These are phyloP conservation scores for Tadarida brasiliensis DNA, from an alignment of 2,797 vertebrate genomes.

Conservation along the genomic window DNA sequence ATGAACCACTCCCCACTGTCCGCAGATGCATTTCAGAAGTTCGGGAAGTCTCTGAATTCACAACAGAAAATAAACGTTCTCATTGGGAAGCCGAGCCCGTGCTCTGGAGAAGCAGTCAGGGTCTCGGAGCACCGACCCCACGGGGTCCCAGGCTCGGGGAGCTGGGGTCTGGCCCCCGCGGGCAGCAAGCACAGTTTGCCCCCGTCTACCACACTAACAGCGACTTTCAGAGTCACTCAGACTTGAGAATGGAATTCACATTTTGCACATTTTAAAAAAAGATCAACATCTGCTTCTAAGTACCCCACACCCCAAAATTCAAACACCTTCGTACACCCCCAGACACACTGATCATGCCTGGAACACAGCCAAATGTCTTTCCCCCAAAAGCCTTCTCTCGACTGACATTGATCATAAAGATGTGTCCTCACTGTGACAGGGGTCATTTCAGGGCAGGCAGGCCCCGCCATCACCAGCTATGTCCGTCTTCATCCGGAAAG, in stretches of 20 bases:
- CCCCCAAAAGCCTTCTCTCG: background rate
- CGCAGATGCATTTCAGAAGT: background rate
- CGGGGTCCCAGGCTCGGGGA: background rate
- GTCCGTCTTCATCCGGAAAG: background rate
- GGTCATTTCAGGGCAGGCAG: background rate
- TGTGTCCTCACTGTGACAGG: background rate
- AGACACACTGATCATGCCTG: background rate
- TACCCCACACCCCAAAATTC: background rate
- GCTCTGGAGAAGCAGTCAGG: background rate
- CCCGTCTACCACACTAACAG: background rate
- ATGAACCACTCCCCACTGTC: background rate
- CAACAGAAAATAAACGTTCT: background rate
- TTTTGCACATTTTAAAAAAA: background rate
- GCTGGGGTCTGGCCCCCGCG: background rate
- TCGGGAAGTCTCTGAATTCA: background rate
- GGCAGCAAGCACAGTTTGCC: background rate
- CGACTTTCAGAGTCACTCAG: background rate
- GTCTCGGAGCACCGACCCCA: background rate
- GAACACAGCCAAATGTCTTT: background rate
- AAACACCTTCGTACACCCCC: background rate
- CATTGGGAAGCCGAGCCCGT: background rate
- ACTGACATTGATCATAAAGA: background rate
- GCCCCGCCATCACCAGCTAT: background rate
- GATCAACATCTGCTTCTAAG: background rate
- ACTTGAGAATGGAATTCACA: background rate